Percentiles rank a stretch among this genome's conserved stretches.
phyloP scores from a whole-genome alignment of 1,140 invertebrate species.

The Cherax destructor region DNA sequence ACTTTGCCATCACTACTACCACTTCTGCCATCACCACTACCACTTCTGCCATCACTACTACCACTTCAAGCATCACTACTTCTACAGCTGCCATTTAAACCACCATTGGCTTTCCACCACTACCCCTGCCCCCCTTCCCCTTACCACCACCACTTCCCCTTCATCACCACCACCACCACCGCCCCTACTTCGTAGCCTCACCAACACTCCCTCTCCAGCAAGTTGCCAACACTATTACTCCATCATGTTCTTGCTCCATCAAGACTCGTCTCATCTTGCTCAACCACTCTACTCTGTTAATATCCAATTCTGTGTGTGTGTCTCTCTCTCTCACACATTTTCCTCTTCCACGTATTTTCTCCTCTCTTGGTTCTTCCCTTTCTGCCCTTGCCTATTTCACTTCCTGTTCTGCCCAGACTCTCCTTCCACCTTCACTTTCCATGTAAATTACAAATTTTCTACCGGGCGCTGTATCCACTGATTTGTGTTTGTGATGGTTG shows the following conservation, averaged over 20 bases:
- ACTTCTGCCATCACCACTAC: too few species aligned
- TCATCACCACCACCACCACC: not conserved
- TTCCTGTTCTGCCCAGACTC: not conserved
- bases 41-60: too few species aligned
- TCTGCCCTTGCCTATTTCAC: not conserved
- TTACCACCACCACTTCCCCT: not conserved
- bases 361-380: not conserved
- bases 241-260: not conserved
- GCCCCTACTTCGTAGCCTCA: not conserved
- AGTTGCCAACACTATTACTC: not conserved
- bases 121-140: too few species aligned
- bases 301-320: not conserved
- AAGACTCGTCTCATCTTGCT: too few species aligned
- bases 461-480: not conserved
- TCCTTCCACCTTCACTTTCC: not conserved
- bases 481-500: not conserved
- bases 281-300: too few species aligned
- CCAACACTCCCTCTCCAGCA: not conserved
- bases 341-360: not conserved
- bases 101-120: too few species aligned
- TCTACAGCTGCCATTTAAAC: too few species aligned
- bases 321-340: not conserved
- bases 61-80: too few species aligned
- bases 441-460: not conserved
- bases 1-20: too few species aligned